phyloP scores from a whole-genome alignment of 2,888 invertebrate genomes.

The Cristatella mucedo region DNA sequence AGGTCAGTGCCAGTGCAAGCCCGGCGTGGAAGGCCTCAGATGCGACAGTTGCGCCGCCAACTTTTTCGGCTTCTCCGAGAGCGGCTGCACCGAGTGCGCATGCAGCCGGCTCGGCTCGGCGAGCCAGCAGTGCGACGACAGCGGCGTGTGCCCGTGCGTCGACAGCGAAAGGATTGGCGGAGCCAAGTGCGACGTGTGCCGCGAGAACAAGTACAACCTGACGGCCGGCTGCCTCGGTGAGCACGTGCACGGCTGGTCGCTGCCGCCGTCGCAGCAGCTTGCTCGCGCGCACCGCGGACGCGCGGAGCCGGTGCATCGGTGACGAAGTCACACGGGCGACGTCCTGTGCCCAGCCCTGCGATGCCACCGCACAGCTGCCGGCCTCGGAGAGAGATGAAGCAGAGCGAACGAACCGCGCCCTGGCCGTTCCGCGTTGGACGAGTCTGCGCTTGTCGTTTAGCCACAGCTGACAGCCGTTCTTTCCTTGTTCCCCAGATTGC shows the following conservation, averaged over 20 bases:
- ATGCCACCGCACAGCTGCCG: too few relatives aligned
- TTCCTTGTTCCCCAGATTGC: slow-evolving; percentile 44
- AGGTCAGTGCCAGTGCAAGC: slow-evolving; percentile 46
- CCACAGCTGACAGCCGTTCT: too few relatives aligned
- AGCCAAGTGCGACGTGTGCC: slow-evolving; percentile 26
- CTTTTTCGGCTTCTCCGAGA: slow-evolving; percentile 65
- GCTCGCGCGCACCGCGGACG: too few relatives aligned
- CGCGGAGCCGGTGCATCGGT: too few relatives aligned
- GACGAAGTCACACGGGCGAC: too few relatives aligned
- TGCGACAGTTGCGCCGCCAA: slow-evolving; percentile 80
- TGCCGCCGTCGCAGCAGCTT: too few relatives aligned
- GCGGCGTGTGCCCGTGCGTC: slow-evolving; percentile 6
- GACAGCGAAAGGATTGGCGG: slow-evolving; percentile 2
- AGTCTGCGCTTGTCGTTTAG: too few relatives aligned
- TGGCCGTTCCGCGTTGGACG: too few relatives aligned
- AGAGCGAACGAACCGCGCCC: too few relatives aligned
- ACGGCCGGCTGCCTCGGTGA: slow-evolving; percentile 52
- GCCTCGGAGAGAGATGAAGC: too few relatives aligned
- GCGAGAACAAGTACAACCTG: slow-evolving; percentile 84
- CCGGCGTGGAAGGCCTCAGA: slow-evolving; percentile 66
- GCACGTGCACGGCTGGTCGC: slow-evolving; percentile 9
- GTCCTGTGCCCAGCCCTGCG: too few relatives aligned
- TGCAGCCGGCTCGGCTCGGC: slow-evolving; percentile 47
- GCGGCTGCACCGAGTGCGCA: slow-evolving; percentile 53
- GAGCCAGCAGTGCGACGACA: slow-evolving; percentile 66